A percentile compares a stretch with the other conserved stretches of the same genome.
Conservation (phyloP, 1,140 invertebrate genomes). For the Asobara japonica region DNA sequence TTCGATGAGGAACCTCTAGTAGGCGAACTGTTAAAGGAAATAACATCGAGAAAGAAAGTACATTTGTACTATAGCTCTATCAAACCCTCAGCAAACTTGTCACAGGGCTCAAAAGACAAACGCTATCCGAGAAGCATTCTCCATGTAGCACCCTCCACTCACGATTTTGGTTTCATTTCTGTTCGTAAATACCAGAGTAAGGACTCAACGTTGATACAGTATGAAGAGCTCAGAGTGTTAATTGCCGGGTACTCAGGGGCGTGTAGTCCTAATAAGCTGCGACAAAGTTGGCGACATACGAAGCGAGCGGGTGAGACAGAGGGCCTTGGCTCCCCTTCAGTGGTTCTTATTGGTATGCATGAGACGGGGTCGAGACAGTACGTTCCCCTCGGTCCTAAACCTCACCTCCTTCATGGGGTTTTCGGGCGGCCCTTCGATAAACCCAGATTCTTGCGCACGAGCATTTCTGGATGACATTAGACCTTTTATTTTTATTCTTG, state of each 20-base stretch:
- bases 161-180: neutral
- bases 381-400: constrained; percentile 2
- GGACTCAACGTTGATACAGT: neutral
- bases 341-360: constrained; percentile 40
- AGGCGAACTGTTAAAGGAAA: no score
- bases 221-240: neutral
- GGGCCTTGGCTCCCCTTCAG: neutral
- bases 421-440: constrained; percentile 30
- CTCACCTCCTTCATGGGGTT: constrained; percentile 43
- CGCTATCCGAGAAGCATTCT: no score
- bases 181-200: neutral
- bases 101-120: no score
- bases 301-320: constrained; percentile 5
- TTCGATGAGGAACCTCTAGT: no score
- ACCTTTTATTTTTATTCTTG: no score
- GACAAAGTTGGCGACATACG: constrained; percentile 33
- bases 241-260: neutral
- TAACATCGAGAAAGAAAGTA: no score
- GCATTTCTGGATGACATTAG: neutral
- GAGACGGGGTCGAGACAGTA: constrained; percentile 9
- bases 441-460: neutral
- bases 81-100: no score
- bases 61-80: no score
- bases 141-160: no score
- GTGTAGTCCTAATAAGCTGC: constrained; percentile 34